Evolutionary conservation across 2,113 vertebrate genomes (phyloP).

Genomic region (Phalacrocorax brasilianus): DNA sequence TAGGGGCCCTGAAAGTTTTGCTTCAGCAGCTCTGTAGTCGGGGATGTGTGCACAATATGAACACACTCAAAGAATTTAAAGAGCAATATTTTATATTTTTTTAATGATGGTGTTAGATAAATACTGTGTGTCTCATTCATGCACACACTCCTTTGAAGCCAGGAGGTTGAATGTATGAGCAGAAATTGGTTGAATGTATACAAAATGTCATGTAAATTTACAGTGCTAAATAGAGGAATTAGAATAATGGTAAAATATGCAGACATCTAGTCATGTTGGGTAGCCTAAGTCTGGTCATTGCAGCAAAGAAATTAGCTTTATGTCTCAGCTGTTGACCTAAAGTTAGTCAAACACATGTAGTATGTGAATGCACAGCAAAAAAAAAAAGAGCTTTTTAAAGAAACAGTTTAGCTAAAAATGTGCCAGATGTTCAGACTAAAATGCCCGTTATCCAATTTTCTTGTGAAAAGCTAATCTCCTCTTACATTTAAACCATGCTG

Average conservation of each 20-base stretch:
- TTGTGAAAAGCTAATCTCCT: constrained; percentile 51
- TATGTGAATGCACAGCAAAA: neutral
- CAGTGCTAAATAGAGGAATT: neutral
- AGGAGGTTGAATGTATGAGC: neutral
- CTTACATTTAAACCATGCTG: constrained; percentile 54
- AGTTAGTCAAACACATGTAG: neutral
- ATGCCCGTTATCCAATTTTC: constrained; percentile 60
- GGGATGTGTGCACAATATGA: neutral
- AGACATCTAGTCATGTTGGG: neutral
- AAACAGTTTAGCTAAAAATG: constrained; percentile 35
- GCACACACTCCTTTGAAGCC: neutral
- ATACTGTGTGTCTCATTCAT: neutral
- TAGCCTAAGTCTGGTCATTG: neutral
- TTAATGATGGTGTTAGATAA: neutral
- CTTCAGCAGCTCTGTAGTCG: neutral
- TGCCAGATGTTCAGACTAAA: constrained; percentile 60
- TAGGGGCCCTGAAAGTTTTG: neutral
- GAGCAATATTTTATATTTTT: neutral
- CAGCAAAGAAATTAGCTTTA: neutral
- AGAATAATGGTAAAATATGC: neutral
- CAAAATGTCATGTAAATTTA: neutral
- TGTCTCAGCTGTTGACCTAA: neutral
- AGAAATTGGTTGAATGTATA: neutral
- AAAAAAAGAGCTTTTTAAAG: neutral
- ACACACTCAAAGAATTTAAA: neutral